phyloP scores from a whole-genome alignment of 2,888 invertebrate genomes.

The Erynnis tages region DNA sequence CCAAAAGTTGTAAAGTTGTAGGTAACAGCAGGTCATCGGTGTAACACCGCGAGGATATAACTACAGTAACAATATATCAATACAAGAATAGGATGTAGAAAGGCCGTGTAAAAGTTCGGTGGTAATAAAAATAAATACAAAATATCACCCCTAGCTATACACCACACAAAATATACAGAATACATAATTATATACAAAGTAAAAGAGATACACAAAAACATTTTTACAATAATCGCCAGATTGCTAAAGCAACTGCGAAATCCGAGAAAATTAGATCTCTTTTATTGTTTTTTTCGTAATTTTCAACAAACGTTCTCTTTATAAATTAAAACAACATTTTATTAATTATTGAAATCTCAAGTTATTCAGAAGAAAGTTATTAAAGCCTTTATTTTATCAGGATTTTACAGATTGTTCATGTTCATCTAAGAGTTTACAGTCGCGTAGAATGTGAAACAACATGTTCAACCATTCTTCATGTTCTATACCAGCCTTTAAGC shows the following conservation, averaged over 20 bases:
- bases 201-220: neutral
- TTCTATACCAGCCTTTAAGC: too few species aligned
- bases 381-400: too few species aligned
- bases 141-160: neutral
- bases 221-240: too few species aligned
- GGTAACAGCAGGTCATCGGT: neutral
- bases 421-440: too few species aligned
- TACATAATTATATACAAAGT: neutral
- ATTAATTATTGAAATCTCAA: too few species aligned
- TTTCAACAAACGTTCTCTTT: too few species aligned
- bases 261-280: neutral
- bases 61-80: slow-evolving; percentile 2
- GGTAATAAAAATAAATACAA: neutral
- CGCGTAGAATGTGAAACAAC: too few species aligned
- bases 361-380: too few species aligned
- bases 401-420: too few species aligned
- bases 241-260: neutral
- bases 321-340: too few species aligned
- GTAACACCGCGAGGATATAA: neutral
- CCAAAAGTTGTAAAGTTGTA: neutral
- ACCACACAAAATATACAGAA: neutral
- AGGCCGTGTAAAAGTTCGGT: neutral
- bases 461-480: too few species aligned
- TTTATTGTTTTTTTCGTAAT: too few species aligned
- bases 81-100: slow-evolving; percentile 6